A percentile compares a stretch with the other conserved stretches of the same genome.
phyloP scores from a whole-genome alignment of 2,113 vertebrate species.

The Brachyistius frenatus region DNA sequence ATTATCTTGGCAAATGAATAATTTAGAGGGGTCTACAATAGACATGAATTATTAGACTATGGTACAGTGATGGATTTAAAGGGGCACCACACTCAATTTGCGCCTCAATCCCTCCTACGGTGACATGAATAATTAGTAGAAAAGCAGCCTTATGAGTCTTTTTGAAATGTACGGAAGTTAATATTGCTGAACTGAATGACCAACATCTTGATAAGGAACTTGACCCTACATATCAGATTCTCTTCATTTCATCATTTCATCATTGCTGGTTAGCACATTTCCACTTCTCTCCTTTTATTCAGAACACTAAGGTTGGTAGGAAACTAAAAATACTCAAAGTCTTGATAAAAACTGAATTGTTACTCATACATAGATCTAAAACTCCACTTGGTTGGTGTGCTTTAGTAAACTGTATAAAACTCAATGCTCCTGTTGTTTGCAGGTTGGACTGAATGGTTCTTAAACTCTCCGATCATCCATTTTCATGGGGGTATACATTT shows the following conservation, averaged over 20 bases:
- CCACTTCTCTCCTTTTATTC: not conserved
- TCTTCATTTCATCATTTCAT: not conserved
- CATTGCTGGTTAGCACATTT: not conserved
- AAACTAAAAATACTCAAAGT: not conserved
- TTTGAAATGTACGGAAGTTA: slow-evolving; percentile 25
- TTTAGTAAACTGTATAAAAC: not conserved
- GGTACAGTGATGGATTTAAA: slow-evolving; percentile 84
- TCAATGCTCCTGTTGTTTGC: not conserved
- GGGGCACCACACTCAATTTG: slow-evolving; percentile 81
- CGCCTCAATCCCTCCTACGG: slow-evolving; percentile 77
- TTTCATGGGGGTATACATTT: not conserved
- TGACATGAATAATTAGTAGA: slow-evolving; percentile 82
- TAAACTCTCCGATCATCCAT: not conserved
- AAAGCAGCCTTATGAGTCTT: slow-evolving; percentile 49
- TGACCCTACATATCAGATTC: not conserved
- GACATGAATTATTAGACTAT: slow-evolving; percentile 85
- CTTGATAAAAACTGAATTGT: no score
- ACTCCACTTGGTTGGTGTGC: not conserved
- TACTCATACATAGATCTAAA: not conserved
- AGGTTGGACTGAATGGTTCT: not conserved
- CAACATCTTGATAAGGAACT: slow-evolving; percentile 14
- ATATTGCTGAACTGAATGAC: slow-evolving; percentile 24
- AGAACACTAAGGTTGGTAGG: not conserved
- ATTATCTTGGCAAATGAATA: slow-evolving; percentile 91
- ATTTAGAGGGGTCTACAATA: slow-evolving; percentile 86